Base-by-base conservation (phyloP, 2,113 vertebrate species). In the Montifringilla adamsi region DNA sequence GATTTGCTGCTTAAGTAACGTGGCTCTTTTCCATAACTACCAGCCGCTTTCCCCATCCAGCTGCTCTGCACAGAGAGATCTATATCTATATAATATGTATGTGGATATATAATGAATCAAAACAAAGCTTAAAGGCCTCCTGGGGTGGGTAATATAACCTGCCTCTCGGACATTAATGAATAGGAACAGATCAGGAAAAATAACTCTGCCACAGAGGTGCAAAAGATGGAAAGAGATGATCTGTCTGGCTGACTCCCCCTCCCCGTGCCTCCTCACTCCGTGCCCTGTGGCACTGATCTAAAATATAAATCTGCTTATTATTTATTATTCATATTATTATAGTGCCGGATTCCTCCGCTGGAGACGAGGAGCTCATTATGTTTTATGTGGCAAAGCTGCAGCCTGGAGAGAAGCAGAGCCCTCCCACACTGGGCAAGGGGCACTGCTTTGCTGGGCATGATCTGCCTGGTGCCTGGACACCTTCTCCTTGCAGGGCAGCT, bases 251-350 rank as follows among this genome's bases (percentile, higher is more conserved):
- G 22, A 64, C 60, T 63, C 75, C 69, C 31, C 69, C 31, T 63
- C 75, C 73, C n/a, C 27, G 18, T 85, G 59, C 53, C 62, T 47
- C 68, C 58, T 69, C 78, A 3, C 63, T 58, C 75, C 17, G 2
- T 67, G 44, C 82, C 90, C 82, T 13, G 6, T 6, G 79, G 80
- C 95, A 62, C 11, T 7, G 9, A 77, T 58, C 31, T 16, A 11
- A 85, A 84, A 60, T 62, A 73, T 23, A 73, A 52, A 89, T 53
- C 95, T 91, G 58, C 91, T 81, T 87, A 76, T 46, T 82, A 93
- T 89, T 89, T 94, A 89, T 95, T 96, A 94, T 95, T 93, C 78
- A 79, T 82, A 73, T 66, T 76, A 87, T 79, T 21, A 33, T 10
- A 46, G 77, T 0, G 84, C 33, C 8, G 66, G 73, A 27, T 88